These are phyloP conservation scores for Cydia amplana DNA, from an alignment of 1,140 invertebrate genomes.

Conservation along the genomic window DNA sequence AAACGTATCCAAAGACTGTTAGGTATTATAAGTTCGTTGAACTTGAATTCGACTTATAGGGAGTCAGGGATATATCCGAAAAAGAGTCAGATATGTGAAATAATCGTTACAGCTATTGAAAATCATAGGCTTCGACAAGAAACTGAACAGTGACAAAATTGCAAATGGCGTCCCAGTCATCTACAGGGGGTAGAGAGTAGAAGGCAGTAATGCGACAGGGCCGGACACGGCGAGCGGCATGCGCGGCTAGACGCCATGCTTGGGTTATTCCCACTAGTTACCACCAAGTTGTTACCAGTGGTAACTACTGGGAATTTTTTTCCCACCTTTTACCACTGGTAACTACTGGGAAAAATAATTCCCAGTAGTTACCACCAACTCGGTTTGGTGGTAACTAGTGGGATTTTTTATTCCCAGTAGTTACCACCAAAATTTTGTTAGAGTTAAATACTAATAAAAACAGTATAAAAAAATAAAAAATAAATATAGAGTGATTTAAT, in stretches of 20 bases:
- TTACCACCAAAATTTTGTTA: no score
- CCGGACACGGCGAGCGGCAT: conserved; percentile 39
- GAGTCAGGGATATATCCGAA: conserved; percentile 63
- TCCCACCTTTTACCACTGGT: no score
- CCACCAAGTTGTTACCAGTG: no score
- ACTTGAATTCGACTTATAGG: conserved; percentile 62
- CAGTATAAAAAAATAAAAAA: no score
- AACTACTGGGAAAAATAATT: no score
- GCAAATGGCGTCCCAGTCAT: conserved; percentile 45
- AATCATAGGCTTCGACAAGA: conserved; percentile 62
- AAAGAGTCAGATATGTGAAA: conserved; percentile 65
- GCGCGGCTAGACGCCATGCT: conserved; percentile 45
- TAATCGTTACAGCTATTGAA: conserved; percentile 59
- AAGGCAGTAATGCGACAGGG: conserved; percentile 38
- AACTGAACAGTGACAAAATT: conserved; percentile 46
- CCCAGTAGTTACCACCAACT: no score
- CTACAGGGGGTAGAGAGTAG: conserved; percentile 36
- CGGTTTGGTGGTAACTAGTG: no score
- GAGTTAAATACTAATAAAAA: no score
- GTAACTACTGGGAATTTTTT: no score
- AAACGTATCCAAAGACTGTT: conserved; percentile 77
- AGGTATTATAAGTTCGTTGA: conserved; percentile 76
- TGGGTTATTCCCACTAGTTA: no score
- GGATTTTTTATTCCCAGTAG: no score
- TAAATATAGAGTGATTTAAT: no score